phyloP scores from a whole-genome alignment of 2,888 invertebrate species.

The Noctua comes region DNA sequence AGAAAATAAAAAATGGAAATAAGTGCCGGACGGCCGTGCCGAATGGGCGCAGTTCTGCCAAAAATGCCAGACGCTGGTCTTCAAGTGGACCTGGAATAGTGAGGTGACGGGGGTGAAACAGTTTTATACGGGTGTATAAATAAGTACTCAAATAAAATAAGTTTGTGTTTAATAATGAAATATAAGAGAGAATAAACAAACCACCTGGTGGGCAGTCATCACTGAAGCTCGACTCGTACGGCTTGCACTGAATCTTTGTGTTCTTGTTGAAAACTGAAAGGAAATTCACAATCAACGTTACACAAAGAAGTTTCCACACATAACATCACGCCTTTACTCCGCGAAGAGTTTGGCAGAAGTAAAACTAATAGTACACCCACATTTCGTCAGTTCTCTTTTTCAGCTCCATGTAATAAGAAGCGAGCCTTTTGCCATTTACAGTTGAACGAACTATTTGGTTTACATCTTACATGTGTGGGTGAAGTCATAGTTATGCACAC shows the following conservation, averaged over 20 bases:
- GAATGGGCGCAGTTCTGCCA: not conserved
- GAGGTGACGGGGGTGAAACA: not conserved
- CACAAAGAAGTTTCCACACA: not conserved
- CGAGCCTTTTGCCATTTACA: not conserved
- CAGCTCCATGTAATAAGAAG: not conserved
- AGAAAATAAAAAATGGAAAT: not conserved
- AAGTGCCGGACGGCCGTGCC: not conserved
- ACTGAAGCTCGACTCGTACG: slow-evolving; percentile 80
- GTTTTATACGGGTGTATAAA: not conserved
- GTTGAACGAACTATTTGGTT: too few relatives aligned
- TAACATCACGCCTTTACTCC: not conserved
- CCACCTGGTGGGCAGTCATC: slow-evolving; percentile 83
- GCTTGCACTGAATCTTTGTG: slow-evolving; percentile 75
- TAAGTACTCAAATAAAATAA: not conserved
- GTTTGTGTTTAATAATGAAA: not conserved
- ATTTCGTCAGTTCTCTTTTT: not conserved
- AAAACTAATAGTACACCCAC: not conserved
- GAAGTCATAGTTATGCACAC: too few relatives aligned
- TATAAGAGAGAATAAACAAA: not conserved
- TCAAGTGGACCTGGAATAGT: not conserved
- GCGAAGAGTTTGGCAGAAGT: not conserved
- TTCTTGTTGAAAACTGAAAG: slow-evolving; percentile 76
- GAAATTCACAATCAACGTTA: not conserved
- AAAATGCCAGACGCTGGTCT: not conserved
- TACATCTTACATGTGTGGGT: too few relatives aligned